A percentile compares a stretch with the other conserved stretches of the same genome.
phyloP scores from a whole-genome alignment of 2,113 vertebrate species.

The Siniperca knerii region DNA sequence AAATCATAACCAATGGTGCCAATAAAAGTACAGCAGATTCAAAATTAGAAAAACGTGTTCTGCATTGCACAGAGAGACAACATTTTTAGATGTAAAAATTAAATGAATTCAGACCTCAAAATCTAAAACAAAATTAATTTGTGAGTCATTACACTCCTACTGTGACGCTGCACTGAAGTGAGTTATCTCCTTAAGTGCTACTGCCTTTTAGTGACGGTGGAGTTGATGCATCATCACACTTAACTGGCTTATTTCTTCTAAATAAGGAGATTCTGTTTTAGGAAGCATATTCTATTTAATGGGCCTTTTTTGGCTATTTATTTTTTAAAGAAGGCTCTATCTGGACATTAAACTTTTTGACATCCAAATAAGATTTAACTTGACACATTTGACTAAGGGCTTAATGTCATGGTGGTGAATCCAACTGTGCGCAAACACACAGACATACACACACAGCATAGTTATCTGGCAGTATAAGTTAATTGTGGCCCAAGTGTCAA shows the following conservation, averaged over 20 bases:
- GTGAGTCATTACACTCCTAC: constrained; percentile 16
- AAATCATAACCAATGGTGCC: neutral
- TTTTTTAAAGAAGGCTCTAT: constrained; percentile 30
- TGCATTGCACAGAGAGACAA: neutral
- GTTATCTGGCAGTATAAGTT: constrained; percentile 33
- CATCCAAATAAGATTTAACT: constrained; percentile 36
- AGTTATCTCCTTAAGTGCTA: constrained; percentile 49
- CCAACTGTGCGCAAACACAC: neutral
- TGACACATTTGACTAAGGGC: constrained; percentile 26
- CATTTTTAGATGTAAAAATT: neutral
- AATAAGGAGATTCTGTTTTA: constrained; percentile 34
- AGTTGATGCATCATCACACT: constrained; percentile 50
- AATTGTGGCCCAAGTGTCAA: constrained; percentile 48
- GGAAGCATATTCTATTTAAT: constrained; percentile 35
- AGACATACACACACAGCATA: neutral
- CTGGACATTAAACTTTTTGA: constrained; percentile 37
- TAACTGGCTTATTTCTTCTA: constrained; percentile 36
- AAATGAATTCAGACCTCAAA: neutral
- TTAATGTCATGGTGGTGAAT: constrained; percentile 32
- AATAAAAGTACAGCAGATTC: neutral
- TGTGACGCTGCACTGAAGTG: constrained; percentile 23
- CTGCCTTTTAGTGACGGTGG: constrained; percentile 32
- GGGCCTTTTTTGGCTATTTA: constrained; percentile 6
- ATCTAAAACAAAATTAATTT: neutral
- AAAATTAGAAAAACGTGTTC: neutral